phyloP scores from a whole-genome alignment of 2,113 vertebrate species.

The Pollachius pollachius region DNA sequence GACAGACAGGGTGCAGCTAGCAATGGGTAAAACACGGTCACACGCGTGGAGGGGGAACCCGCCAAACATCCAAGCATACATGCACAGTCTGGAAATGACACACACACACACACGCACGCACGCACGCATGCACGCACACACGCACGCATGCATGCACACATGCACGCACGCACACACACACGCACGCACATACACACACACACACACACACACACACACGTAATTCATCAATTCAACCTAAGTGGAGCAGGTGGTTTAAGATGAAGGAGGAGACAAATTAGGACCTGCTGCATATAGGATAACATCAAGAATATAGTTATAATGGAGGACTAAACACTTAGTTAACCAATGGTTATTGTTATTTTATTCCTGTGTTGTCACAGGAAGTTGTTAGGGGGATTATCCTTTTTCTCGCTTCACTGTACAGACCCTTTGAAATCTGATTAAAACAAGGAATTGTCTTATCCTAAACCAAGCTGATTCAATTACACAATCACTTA shows the following conservation, averaged over 20 bases:
- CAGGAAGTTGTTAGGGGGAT: conserved; percentile 18
- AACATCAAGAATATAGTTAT: no score
- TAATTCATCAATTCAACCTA: background rate
- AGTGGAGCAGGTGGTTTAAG: no score
- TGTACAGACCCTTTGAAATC: conserved; percentile 34
- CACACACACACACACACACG: background rate
- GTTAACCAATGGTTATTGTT: no score
- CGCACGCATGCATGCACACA: background rate
- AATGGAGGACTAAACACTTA: no score
- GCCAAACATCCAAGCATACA: background rate
- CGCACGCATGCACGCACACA: background rate
- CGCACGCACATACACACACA: background rate
- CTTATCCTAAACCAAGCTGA: conserved; percentile 58
- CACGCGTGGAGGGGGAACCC: background rate
- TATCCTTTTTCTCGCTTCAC: background rate
- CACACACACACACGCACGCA: conserved; percentile 27
- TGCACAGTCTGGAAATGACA: background rate
- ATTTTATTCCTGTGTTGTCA: background rate
- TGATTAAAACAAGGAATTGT: conserved; percentile 51
- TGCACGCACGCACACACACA: conserved; percentile 2
- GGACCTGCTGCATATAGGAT: no score
- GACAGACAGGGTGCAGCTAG: conserved; percentile 11
- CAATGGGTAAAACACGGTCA: conserved; percentile 3
- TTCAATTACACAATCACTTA: conserved; percentile 57
- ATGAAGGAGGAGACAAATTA: no score